Percentiles rank a stretch among this genome's conserved stretches.
phyloP scores from a whole-genome alignment of 53 echinoderm and acorn worm genomes.

The Paracentrotus lividus region DNA sequence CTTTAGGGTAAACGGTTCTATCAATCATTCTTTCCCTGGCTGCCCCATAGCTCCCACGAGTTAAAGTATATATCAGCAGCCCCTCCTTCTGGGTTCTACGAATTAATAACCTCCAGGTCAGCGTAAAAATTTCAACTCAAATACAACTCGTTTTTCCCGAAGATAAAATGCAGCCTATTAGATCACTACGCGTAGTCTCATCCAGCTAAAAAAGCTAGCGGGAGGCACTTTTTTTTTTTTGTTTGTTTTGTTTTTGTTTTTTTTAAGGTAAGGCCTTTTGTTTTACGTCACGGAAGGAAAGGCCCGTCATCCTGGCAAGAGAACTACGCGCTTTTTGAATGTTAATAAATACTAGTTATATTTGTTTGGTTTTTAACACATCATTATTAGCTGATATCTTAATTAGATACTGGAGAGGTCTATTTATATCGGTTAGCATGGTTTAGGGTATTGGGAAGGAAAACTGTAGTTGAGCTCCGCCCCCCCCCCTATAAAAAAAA shows the following conservation, averaged over 20 bases:
- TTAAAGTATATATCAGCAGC: neutral
- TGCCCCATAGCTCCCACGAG: neutral
- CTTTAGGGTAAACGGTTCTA: neutral
- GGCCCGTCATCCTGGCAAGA: neutral
- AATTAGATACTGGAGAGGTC: too few relatives aligned
- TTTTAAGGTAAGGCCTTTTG: conserved; percentile 55
- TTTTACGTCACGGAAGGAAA: neutral
- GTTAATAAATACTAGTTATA: too few relatives aligned
- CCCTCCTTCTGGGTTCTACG: neutral
- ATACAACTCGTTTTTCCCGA: conserved; percentile 48
- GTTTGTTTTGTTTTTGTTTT: neutral
- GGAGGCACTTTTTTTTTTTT: conserved; percentile 33
- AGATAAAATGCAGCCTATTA: conserved; percentile 38
- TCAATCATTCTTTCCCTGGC: neutral
- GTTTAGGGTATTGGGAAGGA: too few relatives aligned
- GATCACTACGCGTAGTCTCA: conserved; percentile 1
- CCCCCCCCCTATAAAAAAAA: too few relatives aligned
- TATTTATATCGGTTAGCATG: too few relatives aligned
- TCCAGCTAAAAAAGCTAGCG: conserved; percentile 10
- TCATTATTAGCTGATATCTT: too few relatives aligned
- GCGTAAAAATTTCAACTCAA: neutral
- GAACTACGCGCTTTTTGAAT: neutral
- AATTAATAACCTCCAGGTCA: neutral
- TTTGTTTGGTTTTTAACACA: too few relatives aligned
- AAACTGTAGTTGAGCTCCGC: too few relatives aligned